Percentiles rank a stretch among this genome's conserved stretches.
phyloP scores from a whole-genome alignment of 2,113 vertebrate species.

The Ranitomeya imitator region DNA sequence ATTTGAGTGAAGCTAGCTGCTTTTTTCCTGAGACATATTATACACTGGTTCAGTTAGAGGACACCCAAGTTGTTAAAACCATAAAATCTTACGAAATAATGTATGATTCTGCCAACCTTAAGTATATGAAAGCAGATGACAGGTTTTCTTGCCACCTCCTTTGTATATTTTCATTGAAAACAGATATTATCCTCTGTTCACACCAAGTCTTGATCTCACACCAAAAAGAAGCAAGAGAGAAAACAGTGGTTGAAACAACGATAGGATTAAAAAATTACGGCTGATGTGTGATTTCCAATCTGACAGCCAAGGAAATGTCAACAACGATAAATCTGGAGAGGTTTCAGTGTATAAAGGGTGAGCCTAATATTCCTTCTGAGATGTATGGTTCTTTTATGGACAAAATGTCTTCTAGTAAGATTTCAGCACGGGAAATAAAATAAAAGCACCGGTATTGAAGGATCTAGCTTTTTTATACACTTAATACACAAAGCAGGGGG shows the following conservation, averaged over 20 bases:
- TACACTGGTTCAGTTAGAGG: neutral
- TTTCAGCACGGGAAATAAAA: conserved; percentile 11
- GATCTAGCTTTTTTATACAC: neutral
- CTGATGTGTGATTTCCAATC: conserved; percentile 25
- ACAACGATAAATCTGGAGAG: conserved; percentile 17
- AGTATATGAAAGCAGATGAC: conserved; percentile 17
- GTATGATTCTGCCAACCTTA: conserved; percentile 4
- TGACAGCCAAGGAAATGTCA: conserved; percentile 43
- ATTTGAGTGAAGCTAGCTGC: neutral
- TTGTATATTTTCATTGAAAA: conserved; percentile 34
- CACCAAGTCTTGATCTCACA: conserved; percentile 14
- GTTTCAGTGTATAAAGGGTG: conserved; percentile 2
- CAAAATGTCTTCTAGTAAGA: conserved; percentile 22
- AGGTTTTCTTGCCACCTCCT: conserved; percentile 11
- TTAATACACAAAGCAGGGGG: neutral
- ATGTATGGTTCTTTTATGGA: conserved; percentile 20
- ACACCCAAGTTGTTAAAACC: neutral
- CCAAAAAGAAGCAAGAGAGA: conserved; percentile 7
- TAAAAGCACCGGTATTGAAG: neutral
- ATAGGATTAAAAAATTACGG: conserved; percentile 44
- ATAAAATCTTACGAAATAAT: conserved; percentile 2
- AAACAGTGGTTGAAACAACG: conserved; percentile 32
- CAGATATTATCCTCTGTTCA: conserved; percentile 19
- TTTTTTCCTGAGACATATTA: neutral
- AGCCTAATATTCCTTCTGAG: conserved; percentile 12